Conservation (phyloP, 1,140 invertebrate genomes). For the Patella vulgata region DNA sequence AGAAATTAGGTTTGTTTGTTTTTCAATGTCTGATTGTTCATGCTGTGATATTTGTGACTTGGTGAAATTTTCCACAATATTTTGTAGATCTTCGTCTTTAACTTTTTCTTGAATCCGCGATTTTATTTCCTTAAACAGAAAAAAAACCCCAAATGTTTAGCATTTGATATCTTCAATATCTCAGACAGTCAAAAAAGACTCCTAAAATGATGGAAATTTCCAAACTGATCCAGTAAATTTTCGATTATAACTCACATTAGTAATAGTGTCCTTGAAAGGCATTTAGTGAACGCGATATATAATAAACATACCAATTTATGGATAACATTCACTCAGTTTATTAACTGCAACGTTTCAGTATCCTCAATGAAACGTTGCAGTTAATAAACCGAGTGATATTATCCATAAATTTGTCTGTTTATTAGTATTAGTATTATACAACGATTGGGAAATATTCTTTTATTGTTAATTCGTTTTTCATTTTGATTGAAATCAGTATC, state of each 20-base stretch:
- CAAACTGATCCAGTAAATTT: background rate
- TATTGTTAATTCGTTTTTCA: no score
- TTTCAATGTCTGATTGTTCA: constrained; percentile 29
- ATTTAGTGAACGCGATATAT: no score
- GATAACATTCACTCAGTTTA: no score
- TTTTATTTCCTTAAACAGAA: constrained; percentile 16
- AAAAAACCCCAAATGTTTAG: background rate
- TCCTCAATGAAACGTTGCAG: no score
- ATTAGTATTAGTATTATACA: no score
- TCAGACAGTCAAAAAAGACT: background rate
- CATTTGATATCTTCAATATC: background rate
- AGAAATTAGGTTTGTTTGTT: constrained; percentile 17
- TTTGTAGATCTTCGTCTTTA: constrained; percentile 15
- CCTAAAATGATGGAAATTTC: background rate
- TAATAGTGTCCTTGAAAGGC: no score
- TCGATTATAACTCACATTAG: background rate
- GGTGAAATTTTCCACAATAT: constrained; percentile 17
- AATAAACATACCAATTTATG: no score
- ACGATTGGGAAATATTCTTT: no score
- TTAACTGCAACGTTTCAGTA: no score
- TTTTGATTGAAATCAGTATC: no score
- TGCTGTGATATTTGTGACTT: constrained; percentile 18
- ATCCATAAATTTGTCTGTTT: no score
- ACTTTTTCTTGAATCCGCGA: constrained; percentile 15
- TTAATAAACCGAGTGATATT: no score